Evolutionary conservation across 2,888 invertebrate genomes (phyloP).

Genomic region (Acholoe squamosa): DNA sequence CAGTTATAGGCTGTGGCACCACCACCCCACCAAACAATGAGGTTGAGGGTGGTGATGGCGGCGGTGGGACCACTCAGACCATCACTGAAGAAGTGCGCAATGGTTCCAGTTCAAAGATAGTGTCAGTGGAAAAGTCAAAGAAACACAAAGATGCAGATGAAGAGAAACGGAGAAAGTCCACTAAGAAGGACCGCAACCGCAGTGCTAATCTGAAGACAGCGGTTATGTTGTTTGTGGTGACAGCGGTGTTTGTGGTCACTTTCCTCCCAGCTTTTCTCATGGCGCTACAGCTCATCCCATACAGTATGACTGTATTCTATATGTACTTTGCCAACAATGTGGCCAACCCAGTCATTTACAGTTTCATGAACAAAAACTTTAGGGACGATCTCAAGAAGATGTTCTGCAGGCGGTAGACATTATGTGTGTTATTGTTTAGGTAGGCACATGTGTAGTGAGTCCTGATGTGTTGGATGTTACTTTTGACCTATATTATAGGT

Average conservation of each 20-base stretch:
- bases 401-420: slow-evolving; percentile 57
- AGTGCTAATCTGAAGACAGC: slow-evolving; percentile 81
- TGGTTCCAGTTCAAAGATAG: neutral
- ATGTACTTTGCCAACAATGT: slow-evolving; percentile 83
- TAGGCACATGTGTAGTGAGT: neutral
- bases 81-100: slow-evolving; percentile 6
- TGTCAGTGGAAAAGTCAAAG: neutral
- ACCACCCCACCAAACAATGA: slow-evolving; percentile 9
- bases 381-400: slow-evolving; percentile 77
- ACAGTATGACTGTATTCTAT: slow-evolving; percentile 80
- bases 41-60: neutral
- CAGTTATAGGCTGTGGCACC: neutral
- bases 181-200: slow-evolving; percentile 69
- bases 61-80: neutral
- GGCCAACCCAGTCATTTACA: slow-evolving; percentile 83
- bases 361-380: slow-evolving; percentile 83
- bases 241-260: slow-evolving; percentile 80
- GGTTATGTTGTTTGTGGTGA: slow-evolving; percentile 82
- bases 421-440: neutral
- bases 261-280: slow-evolving; percentile 81
- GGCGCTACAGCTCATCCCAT: slow-evolving; percentile 73
- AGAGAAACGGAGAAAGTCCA: slow-evolving; percentile 66
- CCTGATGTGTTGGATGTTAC: neutral
- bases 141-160: slow-evolving; percentile 72
- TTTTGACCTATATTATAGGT: neutral